Percentiles rank a stretch among this genome's conserved stretches.
Conservation (phyloP, 2,797 vertebrate species). For the Cetoscarus ocellatus region DNA sequence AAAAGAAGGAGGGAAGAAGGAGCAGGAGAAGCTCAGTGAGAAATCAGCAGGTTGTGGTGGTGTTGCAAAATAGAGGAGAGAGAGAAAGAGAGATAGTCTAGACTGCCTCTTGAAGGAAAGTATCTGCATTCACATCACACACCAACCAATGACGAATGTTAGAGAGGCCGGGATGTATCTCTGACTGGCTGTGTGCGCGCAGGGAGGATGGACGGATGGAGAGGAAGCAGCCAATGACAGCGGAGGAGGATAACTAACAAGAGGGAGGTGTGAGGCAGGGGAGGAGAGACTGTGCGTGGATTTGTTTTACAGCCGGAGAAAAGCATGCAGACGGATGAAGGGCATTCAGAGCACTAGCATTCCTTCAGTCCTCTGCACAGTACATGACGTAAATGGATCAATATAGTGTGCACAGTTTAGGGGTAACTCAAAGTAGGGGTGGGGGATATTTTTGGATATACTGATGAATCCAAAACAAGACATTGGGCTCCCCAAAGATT, state of each 20-base stretch:
- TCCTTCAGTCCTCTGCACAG: slow-evolving; percentile 14
- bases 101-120: slow-evolving; percentile 83
- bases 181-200: slow-evolving; percentile 62
- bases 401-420: neutral
- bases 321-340: slow-evolving; percentile 76
- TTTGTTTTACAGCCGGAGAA: slow-evolving; percentile 46
- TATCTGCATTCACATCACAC: slow-evolving; percentile 68
- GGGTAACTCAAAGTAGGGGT: neutral
- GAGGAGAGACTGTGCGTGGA: slow-evolving; percentile 37
- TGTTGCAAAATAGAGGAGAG: slow-evolving; percentile 65
- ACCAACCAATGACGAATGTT: slow-evolving; percentile 69
- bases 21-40: slow-evolving; percentile 46
- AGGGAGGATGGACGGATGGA: slow-evolving; percentile 48
- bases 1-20: slow-evolving; percentile 6
- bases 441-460: no score
- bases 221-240: slow-evolving; percentile 55
- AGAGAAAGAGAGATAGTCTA: slow-evolving; percentile 67
- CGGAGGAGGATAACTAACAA: slow-evolving; percentile 25
- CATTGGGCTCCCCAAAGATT: no score
- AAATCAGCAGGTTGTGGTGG: slow-evolving; percentile 76
- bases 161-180: slow-evolving; percentile 20
- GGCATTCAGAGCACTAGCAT: slow-evolving; percentile 67
- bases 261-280: slow-evolving; percentile 15
- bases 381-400: neutral
- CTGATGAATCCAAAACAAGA: no score